Percentiles rank a stretch among this genome's conserved stretches.
phyloP scores from a whole-genome alignment of 2,113 vertebrate genomes.

The Xenus cinereus region DNA sequence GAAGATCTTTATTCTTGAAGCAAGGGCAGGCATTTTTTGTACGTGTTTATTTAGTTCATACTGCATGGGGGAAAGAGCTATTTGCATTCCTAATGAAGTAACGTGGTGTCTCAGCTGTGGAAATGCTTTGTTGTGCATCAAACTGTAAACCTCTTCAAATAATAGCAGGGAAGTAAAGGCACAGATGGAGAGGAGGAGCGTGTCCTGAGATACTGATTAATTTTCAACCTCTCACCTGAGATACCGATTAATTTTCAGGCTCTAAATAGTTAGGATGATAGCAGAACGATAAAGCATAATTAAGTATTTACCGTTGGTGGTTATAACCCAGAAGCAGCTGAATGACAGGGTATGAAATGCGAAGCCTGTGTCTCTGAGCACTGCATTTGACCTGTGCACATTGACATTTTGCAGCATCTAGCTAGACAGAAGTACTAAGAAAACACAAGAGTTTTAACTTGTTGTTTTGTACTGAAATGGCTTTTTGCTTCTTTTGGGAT shows the following conservation, averaged over 20 bases:
- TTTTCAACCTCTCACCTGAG: slow-evolving; percentile 31
- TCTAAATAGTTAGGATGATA: slow-evolving; percentile 15
- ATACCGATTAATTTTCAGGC: slow-evolving; percentile 28
- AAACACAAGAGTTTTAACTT: not conserved
- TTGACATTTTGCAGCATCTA: not conserved
- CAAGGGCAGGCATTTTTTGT: not conserved
- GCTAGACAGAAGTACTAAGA: not conserved
- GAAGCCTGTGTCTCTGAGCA: not conserved
- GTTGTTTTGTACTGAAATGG: not conserved
- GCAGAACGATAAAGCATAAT: slow-evolving; percentile 40
- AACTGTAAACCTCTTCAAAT: slow-evolving; percentile 54
- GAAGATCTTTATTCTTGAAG: not conserved
- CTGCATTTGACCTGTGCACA: not conserved
- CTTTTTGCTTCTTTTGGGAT: not conserved
- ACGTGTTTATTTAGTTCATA: not conserved
- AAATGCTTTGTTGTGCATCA: slow-evolving; percentile 28
- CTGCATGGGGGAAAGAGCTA: not conserved
- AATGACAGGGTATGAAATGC: not conserved
- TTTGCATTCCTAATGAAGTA: slow-evolving; percentile 67
- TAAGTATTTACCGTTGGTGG: not conserved
- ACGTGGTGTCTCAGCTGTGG: slow-evolving; percentile 47
- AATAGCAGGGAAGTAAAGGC: slow-evolving; percentile 17
- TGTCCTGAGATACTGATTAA: slow-evolving; percentile 16
- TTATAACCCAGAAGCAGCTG: not conserved
- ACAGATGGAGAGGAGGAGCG: slow-evolving; percentile 53